Base-by-base conservation (phyloP, 2,797 vertebrate genomes). In the Sebastes oblongus region DNA sequence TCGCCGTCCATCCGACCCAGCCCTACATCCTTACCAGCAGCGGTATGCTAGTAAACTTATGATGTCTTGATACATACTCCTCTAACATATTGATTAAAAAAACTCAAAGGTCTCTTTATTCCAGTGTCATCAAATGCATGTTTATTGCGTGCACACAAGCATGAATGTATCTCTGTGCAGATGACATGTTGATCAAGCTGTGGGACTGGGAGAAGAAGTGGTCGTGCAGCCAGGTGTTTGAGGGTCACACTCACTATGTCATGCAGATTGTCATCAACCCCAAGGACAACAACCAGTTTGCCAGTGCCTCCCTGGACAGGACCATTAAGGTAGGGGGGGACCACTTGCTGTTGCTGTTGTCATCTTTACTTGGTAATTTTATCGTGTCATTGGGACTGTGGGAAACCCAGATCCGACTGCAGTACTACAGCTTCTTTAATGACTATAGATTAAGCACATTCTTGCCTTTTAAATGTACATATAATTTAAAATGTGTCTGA, bases 161-260 rank as follows among this genome's bases (percentile, higher is more conserved):
- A 42, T 77, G 11, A 76, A 77, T 83, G 32, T 69, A 16, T 75
- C 59, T 83, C 67, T 85, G 8, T 85, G 9, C 86, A 99, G 98
- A 99, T 95, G 98, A 99, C 92, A 99, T 99, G 98, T 95, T 99
- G 83, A 99, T 99, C 93, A 99, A 99, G 81, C 96, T 99, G 7
- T 99, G 98, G 98, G 98, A 99, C 94, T 99, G 98, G 98, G 98
- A 99, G 82, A 99, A 99, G 91, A 99, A 99, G 81, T 99, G 98
- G 98, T 96, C 97, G 1, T 99, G 98, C 91, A 98, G 97, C 87
- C 98, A 99, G 88, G 98, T 99, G 81, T 99, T 99, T 95, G 98
- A 99, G 92, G 98, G 98, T 67, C 98, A 99, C 87, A 99, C 98
- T 32, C 98, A 99, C 91, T 99, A 99, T 0, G 98, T 99, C 70